Base-by-base conservation (phyloP, 2,113 vertebrate genomes). In the Microcebus murinus region DNA sequence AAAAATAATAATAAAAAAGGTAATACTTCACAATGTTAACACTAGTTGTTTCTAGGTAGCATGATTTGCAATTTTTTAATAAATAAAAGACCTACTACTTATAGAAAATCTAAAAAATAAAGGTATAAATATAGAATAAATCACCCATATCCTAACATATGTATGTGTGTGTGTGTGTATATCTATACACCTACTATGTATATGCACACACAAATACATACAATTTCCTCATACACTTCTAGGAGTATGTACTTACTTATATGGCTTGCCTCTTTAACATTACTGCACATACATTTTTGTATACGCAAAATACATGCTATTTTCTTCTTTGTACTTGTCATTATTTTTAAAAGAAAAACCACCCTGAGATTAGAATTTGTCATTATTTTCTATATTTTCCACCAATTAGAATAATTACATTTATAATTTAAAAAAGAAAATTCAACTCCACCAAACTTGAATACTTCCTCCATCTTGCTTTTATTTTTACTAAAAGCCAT, bases 401-500 rank as follows among this genome's bases (percentile, higher is more conserved):
- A 95, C 34, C 39, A 90, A 23, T 87, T 77, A 91, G 14, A 73
- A 88, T 73, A 73, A 88, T 79, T 88, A 57, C 0, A 95, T 48
- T 84, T 96, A 9, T 77, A 96, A 90, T 57, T 13, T 77, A 17
- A 76, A 80, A 89, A 95, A 61, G 15, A 80, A 34, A 96, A 94
- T 67, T 79, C 55, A 85, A 92, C 20, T 85, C 10, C 10, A 81
- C 9, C 80, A 90, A 96, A 95, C 67, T 55, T 34, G 31, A 97
- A 87, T 84, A 92, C 25, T 21, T 86, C 59, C 36, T 92, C 86
- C 21, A 57, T 76, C 63, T 55, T 87, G 39, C 23, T 79, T 87
- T 82, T 94, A 76, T 83, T 86, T 91, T 95, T 90, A 93, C n/a
- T 48, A 57, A 71, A 84, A 84, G 8, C 7, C 79, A 91, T 92